Conservation (phyloP, 2,113 vertebrate species). For the Myotis lucifugus region DNA sequence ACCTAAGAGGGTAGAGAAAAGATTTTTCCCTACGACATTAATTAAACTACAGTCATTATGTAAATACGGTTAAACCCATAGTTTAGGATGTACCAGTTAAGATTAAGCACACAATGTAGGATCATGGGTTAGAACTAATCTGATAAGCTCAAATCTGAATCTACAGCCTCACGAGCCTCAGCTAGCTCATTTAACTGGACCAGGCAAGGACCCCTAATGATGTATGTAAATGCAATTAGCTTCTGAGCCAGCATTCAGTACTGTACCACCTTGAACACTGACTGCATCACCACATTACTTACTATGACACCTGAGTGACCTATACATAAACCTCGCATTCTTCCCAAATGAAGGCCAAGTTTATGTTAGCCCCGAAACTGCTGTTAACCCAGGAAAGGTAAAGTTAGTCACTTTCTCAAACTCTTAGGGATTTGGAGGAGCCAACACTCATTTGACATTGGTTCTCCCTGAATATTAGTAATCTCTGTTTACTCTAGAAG, state of each 20-base stretch:
- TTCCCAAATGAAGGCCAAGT: not conserved
- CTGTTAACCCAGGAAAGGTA: not conserved
- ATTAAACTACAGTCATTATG: not conserved
- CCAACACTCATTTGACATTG: not conserved
- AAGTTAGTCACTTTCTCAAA: constrained; percentile 33
- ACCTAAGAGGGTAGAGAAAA: not conserved
- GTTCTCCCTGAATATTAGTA: constrained; percentile 54
- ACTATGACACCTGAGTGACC: not conserved
- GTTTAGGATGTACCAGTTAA: not conserved
- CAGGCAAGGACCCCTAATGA: not conserved
- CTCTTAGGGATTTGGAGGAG: constrained; percentile 5
- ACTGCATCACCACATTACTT: not conserved
- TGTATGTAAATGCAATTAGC: not conserved
- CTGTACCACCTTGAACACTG: not conserved
- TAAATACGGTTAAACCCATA: not conserved
- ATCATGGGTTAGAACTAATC: not conserved
- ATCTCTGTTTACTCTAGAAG: constrained; percentile 65
- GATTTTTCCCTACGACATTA: not conserved
- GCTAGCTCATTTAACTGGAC: not conserved
- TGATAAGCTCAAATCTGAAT: not conserved
- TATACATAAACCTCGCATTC: not conserved
- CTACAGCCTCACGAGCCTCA: not conserved
- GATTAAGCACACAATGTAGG: not conserved
- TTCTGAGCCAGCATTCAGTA: not conserved
- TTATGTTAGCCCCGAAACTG: not conserved